Percentiles rank a stretch among this genome's conserved stretches.
These are phyloP conservation scores for Catharus fuscescens DNA, from an alignment of 2,113 vertebrate species.

Conservation along the genomic window DNA sequence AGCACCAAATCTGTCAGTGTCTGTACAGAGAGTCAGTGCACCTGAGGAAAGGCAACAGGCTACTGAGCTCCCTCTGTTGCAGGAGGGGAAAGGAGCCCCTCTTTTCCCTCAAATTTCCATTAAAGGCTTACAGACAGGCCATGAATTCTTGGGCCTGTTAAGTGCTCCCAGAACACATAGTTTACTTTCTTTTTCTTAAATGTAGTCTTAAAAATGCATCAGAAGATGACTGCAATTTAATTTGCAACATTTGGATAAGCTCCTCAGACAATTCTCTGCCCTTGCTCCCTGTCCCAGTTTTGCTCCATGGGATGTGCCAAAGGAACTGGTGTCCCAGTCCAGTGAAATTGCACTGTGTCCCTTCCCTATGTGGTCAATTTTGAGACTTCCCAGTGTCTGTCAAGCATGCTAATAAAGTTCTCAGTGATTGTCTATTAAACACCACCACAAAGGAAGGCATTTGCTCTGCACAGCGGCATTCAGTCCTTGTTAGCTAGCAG, in stretches of 20 bases:
- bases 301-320: background rate
- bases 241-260: background rate
- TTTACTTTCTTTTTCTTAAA: background rate
- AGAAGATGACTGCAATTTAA: background rate
- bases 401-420: constrained; percentile 8
- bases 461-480: background rate
- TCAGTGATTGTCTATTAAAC: background rate
- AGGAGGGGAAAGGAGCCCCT: background rate
- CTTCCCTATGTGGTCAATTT: background rate
- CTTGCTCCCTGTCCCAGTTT: background rate
- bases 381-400: background rate
- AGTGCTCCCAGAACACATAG: background rate
- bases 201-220: background rate
- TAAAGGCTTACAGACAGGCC: background rate
- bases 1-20: background rate
- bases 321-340: background rate
- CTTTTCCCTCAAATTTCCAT: background rate
- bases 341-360: background rate
- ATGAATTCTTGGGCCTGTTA: background rate
- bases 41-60: background rate
- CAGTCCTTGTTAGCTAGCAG: background rate
- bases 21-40: background rate
- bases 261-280: background rate
- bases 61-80: background rate
- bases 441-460: background rate